Evolutionary conservation across 2,888 invertebrate genomes (phyloP), one percentile per base, ranked within the genome.

Genomic region (Melieria picta): DNA sequence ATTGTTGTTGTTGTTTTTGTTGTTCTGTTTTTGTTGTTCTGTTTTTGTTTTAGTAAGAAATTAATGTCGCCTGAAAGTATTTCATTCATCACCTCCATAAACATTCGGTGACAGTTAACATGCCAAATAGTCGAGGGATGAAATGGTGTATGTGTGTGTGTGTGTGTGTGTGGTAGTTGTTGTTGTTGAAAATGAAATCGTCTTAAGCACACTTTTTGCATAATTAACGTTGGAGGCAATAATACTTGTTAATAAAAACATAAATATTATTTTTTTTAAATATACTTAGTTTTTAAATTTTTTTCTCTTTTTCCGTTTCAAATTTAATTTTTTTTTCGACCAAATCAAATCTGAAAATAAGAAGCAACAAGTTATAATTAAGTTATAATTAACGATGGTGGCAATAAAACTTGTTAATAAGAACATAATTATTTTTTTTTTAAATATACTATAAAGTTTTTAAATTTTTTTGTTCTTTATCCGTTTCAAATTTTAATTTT

Each of bases 51-150:
- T 43, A 50, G 16, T 60, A 42, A 50, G 52, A 60, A 60, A 67
- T 67, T 67, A 67, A 67, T 67, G 67, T 50, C 50, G 58, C 52
- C 52, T 50, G 61, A 67, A 67, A 67, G 43, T 52, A 67, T 60
- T 67, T 67, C 67, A 67, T 67, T 67, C 67, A 67, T 67, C 67
- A 67, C 67, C 67, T 67, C n/a, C 45, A 67, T 60, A 67, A 67
- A 67, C 46, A 67, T 50, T 13, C 67, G 61, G 60, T 60, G 67
- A 67, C 67, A 67, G 58, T 67, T 60, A 60, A 67, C 67, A 67
- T 60, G 67, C 48, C 67, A 60, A 67, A 67, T 67, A 43, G n/a
- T 52, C 30, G 7, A 42, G 30, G 11, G 11, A 7, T 52, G 13
- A 10, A 16, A 6, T 10, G 47, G 58, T 48, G 4, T 56, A 42